Percentiles rank a stretch among this genome's conserved stretches.
phyloP scores from a whole-genome alignment of 2,797 vertebrate genomes.

The Amphiprion clarkii region DNA sequence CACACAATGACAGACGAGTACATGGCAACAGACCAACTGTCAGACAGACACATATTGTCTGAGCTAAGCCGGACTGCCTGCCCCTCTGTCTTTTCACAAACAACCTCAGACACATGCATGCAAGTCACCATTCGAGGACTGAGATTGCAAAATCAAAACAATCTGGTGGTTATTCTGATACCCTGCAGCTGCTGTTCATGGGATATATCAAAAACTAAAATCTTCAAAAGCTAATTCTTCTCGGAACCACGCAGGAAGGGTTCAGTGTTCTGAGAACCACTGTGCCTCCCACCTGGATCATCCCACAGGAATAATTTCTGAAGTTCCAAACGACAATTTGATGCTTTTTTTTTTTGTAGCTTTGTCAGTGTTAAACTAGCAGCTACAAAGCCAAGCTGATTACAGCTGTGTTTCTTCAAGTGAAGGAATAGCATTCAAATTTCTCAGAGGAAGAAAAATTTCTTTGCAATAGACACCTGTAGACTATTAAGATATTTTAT shows the following conservation, averaged over 20 bases:
- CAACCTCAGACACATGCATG: neutral
- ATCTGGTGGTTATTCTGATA: neutral
- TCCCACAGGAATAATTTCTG: neutral
- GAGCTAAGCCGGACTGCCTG: neutral
- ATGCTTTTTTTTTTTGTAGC: neutral
- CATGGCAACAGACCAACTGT: conserved; percentile 9
- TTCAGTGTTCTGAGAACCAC: neutral
- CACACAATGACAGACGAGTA: conserved; percentile 26
- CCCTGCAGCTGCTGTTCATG: conserved; percentile 1
- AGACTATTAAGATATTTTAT: too few relatives aligned
- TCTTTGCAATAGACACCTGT: too few relatives aligned
- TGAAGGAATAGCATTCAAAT: too few relatives aligned
- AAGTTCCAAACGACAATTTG: neutral
- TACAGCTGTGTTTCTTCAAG: too few relatives aligned
- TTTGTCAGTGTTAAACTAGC: neutral
- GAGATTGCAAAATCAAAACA: conserved; percentile 7
- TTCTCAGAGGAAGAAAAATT: too few relatives aligned
- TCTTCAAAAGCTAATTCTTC: neutral
- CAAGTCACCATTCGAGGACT: neutral
- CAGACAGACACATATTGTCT: conserved; percentile 13
- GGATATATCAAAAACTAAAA: neutral
- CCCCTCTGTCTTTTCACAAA: neutral
- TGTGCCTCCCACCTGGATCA: neutral
- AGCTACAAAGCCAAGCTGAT: too few relatives aligned
- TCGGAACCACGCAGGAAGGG: neutral